Evolutionary conservation across 2,113 vertebrate genomes (phyloP), one percentile per base, ranked within the genome.

Genomic region (Brachypteracias leptosomus): DNA sequence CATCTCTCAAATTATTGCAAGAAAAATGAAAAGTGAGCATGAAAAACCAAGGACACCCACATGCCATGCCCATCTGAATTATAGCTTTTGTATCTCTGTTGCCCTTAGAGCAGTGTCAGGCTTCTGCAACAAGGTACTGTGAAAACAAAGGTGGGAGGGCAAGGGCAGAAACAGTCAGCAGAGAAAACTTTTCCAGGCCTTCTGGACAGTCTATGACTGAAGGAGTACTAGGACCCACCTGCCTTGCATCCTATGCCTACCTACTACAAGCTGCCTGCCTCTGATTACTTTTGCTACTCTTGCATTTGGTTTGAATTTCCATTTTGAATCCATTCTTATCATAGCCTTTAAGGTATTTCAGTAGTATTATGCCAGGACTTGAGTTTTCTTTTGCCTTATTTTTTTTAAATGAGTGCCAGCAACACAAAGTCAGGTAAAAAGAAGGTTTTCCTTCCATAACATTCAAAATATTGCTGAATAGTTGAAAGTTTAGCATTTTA

Each of bases 191-290:
- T 33, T 46, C 52, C 42, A 71, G 13, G 22, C 5, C 14, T 70
- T 13, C 14, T 4, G 2, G 5, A 8, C 6, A 55, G 58, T n/a
- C 33, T 35, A 14, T 17, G 29, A 25, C 58, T 11, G 4, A 49
- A 14, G 7, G 62, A 40, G 21, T 22, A 51, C 16, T 6, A 19
- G 9, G 14, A 68, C 15, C 21, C n/a, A 10, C 12, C 19, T 58
- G 10, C 21, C n/a, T 16, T 12, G 4, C 11, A 3, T 0, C 4
- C 16, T 35, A 0, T 9, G 8, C 13, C n/a, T 16, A 4, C 16
- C 51, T 20, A 16, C 10, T 3, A 1, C 54, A 68, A 42, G 20
- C 73, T 70, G 11, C 1, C 1, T 5, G 9, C 7, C 14, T 24
- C 29, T 15, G 4, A 2, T 55, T 38, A 7, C 14, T 55, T 38